Percentiles rank a stretch among this genome's conserved stretches.
These are phyloP conservation scores for Dicentrarchus labrax DNA, from an alignment of 2,113 vertebrate species.

Conservation along the genomic window DNA sequence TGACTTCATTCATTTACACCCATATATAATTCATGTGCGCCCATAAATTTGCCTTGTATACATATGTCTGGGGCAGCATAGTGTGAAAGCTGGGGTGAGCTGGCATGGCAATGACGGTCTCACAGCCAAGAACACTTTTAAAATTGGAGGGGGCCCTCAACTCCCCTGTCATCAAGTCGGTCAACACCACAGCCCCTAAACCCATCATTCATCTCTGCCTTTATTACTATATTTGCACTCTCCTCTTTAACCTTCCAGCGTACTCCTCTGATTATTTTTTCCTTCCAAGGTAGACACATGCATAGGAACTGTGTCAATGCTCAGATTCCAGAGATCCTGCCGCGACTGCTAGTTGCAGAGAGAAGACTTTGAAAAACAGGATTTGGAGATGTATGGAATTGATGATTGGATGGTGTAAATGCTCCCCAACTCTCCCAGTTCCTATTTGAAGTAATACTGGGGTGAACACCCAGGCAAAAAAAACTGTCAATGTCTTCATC, in stretches of 20 bases:
- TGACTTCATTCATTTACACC: slow-evolving; percentile 81
- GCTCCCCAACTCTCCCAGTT: slow-evolving; percentile 10
- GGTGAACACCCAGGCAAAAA: slow-evolving; percentile 6
- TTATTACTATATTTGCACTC: slow-evolving; percentile 72
- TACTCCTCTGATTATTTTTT: slow-evolving; percentile 45
- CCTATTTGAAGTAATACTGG: slow-evolving; percentile 5
- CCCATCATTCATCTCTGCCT: slow-evolving; percentile 76
- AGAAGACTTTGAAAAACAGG: slow-evolving; percentile 13
- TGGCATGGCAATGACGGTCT: slow-evolving; percentile 69
- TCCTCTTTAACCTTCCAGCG: slow-evolving; percentile 65
- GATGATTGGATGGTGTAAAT: neutral
- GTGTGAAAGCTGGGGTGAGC: slow-evolving; percentile 63
- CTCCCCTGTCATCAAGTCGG: slow-evolving; percentile 76
- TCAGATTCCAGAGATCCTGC: slow-evolving; percentile 27
- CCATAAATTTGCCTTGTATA: slow-evolving; percentile 73
- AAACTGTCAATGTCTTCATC: slow-evolving; percentile 28
- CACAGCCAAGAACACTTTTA: slow-evolving; percentile 76
- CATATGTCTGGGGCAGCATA: slow-evolving; percentile 57
- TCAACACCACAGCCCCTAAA: slow-evolving; percentile 75
- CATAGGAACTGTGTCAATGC: slow-evolving; percentile 19
- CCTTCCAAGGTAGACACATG: slow-evolving; percentile 43
- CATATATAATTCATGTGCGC: slow-evolving; percentile 79
- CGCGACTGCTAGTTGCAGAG: neutral
- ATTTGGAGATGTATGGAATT: slow-evolving; percentile 9
- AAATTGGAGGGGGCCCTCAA: slow-evolving; percentile 70